Base-by-base conservation (phyloP, 2,888 invertebrate genomes). In the Neocrepidodera transversa region DNA sequence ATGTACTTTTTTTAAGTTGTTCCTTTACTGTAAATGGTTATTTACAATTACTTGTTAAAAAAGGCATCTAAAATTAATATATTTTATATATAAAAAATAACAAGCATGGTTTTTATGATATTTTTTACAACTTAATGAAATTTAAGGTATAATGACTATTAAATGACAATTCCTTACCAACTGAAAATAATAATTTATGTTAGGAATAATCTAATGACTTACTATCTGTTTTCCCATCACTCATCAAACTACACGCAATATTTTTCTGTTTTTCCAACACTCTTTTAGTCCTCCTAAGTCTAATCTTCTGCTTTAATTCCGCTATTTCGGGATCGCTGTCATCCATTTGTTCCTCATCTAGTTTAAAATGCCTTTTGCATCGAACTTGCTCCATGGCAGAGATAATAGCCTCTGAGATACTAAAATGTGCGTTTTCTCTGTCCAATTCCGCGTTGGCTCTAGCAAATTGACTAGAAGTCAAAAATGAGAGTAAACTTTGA, bases 361-460 rank as follows among this genome's bases (percentile, higher is more conserved):
- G 65, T 55, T 80, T 78, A 54, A 82, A 77, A 63, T 82, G 79
- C 38, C 80, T 79, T 47, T 84, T 85, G 74, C 87, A 88, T 50
- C 87, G 87, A 6, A 88, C 83, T 72, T 88, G 87, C 74, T 92
- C 92, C 65, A 92, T 90, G 10, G 91, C 92, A 6, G 91, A 86
- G 63, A 93, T 93, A 73, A 93, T 86, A 0, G 91, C 91, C 78
- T 93, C 93, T 1, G 90, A 91, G 62, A 93, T 87, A 71, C 86
- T 88, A 76, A 93, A 93, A 80, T 93, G 93, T 0, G 92, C 92
- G 80, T 93, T 93, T 80, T 93, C 93, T 73, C 92, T 80, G 71
- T 92, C 92, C 58, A 92, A 79, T 72, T 91, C 91, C 0, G 91
- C 92, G 71, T 89, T 89, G 14, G 86, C 82, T 61, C 86, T 83